Evolutionary conservation across 2,888 invertebrate genomes (phyloP).

Genomic region (Zonitis immaculata): DNA sequence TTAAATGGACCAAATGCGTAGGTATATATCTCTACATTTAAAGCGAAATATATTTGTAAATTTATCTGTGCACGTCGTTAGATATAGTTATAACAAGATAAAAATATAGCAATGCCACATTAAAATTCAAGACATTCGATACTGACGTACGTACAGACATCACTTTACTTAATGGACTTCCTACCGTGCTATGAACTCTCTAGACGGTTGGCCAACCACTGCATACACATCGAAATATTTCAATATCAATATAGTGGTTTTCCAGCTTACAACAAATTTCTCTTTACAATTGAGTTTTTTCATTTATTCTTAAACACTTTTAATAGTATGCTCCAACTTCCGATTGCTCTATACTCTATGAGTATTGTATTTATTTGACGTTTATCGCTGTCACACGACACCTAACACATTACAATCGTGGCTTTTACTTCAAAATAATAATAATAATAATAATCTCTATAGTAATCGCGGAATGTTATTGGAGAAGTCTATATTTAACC

Average conservation of each 20-base stretch:
- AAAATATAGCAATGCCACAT: constrained; percentile 24
- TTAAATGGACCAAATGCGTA: neutral
- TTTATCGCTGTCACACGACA: constrained; percentile 19
- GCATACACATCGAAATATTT: constrained; percentile 24
- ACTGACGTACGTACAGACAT: constrained; percentile 28
- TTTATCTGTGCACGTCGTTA: constrained; percentile 16
- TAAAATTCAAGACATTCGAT: constrained; percentile 32
- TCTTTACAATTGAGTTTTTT: constrained; percentile 20
- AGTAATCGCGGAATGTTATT: constrained; percentile 20
- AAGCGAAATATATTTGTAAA: constrained; percentile 8
- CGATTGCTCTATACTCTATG: constrained; percentile 9
- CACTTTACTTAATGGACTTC: constrained; percentile 33
- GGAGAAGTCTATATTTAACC: constrained; percentile 16
- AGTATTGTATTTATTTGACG: constrained; percentile 19
- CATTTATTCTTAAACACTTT: constrained; percentile 19
- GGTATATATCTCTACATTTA: neutral
- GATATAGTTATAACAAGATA: constrained; percentile 20
- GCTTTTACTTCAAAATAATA: constrained; percentile 1
- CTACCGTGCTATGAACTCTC: constrained; percentile 23
- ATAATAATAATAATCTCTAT: constrained; percentile 10
- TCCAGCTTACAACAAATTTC: constrained; percentile 17
- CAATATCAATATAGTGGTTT: constrained; percentile 26
- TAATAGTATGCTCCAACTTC: constrained; percentile 6
- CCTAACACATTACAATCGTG: constrained; percentile 13
- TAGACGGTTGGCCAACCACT: constrained; percentile 22